Evolutionary conservation across 2,888 invertebrate genomes (phyloP), one percentile per base, ranked within the genome.

Genomic region (Nephrocerus scutellatus): DNA sequence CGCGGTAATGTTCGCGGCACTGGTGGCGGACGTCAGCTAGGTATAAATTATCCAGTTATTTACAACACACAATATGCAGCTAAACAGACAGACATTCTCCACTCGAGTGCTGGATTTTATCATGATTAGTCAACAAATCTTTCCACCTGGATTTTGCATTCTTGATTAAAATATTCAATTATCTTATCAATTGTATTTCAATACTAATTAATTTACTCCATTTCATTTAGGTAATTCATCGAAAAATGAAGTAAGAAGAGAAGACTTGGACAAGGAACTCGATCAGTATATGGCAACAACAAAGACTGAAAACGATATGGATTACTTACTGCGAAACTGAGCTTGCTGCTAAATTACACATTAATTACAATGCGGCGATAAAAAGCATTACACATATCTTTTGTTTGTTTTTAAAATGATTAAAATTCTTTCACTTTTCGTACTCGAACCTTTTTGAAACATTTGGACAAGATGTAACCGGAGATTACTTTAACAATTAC

Each of bases 201-300:
- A 8, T 18, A 34, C 23, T 43, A 44, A 44, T 44, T 26, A 24
- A 23, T 29, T 39, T 30, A 14, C 32, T 5, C 24, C 4, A 30
- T 47, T 35, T 14, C 8, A 9, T 26, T 3, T 48, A 59, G 66
- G 57, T 39, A 35, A 34, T n/a, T n/a, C n/a, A 23, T 37, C 39
- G 22, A 48, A 35, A 39, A 36, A 24, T 22, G 49, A 32, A 1
- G 63, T 66, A 0, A 73, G 74, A 2, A 76, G 72, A 39, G 81
- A 82, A 48, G 74, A 80, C 55, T 59, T 83, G 36, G 83, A 83
- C 52, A 72, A 72, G n/a, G 78, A 84, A 53, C 60, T 83, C 21
- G 83, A 83, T 50, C 74, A 75, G 39, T 83, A 83, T 66, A 83
- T 83, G 83, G 73, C 80, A 4, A 74, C 75, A 52, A 76, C 77